phyloP scores from a whole-genome alignment of 1,140 invertebrate species.

The Prorops nasuta region DNA sequence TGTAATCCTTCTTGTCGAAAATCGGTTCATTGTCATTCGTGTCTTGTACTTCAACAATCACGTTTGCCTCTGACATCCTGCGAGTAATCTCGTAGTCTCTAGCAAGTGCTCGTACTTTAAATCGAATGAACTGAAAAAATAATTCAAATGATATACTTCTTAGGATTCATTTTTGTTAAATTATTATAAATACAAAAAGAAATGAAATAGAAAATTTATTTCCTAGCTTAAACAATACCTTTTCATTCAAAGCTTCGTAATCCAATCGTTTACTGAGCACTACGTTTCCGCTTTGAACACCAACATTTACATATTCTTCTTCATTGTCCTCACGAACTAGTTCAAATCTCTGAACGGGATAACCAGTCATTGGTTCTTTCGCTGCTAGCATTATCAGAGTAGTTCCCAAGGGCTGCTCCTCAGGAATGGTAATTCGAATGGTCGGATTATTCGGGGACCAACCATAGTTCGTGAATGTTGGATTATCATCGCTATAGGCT shows the following conservation, averaged over 20 bases:
- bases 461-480: slow-evolving; percentile 69
- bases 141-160: slow-evolving; percentile 11
- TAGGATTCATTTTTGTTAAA: too few species aligned
- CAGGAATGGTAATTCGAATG: slow-evolving; percentile 68
- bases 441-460: slow-evolving; percentile 68
- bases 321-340: slow-evolving; percentile 48
- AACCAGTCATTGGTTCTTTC: slow-evolving; percentile 69
- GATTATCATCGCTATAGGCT: slow-evolving; percentile 76
- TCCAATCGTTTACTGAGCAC: slow-evolving; percentile 71
- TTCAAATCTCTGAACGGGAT: slow-evolving; percentile 64
- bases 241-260: slow-evolving; percentile 68
- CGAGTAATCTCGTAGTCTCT: slow-evolving; percentile 65
- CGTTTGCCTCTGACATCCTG: slow-evolving; percentile 66
- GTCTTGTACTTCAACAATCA: slow-evolving; percentile 70
- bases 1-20: slow-evolving; percentile 70
- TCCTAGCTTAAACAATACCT: slow-evolving; percentile 59
- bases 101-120: slow-evolving; percentile 71
- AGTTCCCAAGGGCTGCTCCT: slow-evolving; percentile 78
- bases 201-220: not conserved
- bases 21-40: slow-evolving; percentile 78
- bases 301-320: slow-evolving; percentile 59
- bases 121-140: slow-evolving; percentile 58
- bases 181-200: too few species aligned
- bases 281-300: slow-evolving; percentile 68
- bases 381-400: slow-evolving; percentile 72